Percentiles rank a stretch among this genome's conserved stretches.
Conservation (phyloP, 2,888 invertebrate species). For the Ophion ellenae region DNA sequence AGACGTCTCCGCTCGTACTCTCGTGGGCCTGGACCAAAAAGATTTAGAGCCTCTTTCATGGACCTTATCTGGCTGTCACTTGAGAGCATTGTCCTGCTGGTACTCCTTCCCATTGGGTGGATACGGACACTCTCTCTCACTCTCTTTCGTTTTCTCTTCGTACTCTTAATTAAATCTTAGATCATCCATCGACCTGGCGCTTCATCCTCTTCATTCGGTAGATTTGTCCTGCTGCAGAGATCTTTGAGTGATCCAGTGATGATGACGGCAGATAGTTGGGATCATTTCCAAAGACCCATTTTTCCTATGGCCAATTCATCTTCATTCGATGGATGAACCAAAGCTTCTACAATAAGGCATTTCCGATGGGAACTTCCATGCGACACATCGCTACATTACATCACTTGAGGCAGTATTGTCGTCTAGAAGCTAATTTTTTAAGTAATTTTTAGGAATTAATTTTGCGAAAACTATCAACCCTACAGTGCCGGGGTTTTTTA, state of each 20-base stretch:
- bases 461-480: no score
- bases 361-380: no score
- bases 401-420: no score
- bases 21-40: slow-evolving; percentile 40
- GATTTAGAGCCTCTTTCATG: slow-evolving; percentile 66
- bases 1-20: slow-evolving; percentile 25
- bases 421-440: no score
- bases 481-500: no score
- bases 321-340: background rate
- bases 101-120: background rate
- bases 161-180: slow-evolving; percentile 63
- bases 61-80: slow-evolving; percentile 66
- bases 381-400: no score
- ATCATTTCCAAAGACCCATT: no score
- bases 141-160: slow-evolving; percentile 36
- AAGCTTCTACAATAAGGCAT: no score
- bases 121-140: background rate
- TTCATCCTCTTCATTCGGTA: slow-evolving; percentile 36
- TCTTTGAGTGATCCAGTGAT: background rate
- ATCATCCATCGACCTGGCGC: slow-evolving; percentile 41
- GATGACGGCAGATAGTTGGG: background rate
- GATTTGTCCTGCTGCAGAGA: background rate
- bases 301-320: background rate
- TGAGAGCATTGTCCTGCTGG: slow-evolving; percentile 62
- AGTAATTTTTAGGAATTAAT: no score